phyloP scores from a whole-genome alignment of 2,113 vertebrate species.

The Ochotona princeps region DNA sequence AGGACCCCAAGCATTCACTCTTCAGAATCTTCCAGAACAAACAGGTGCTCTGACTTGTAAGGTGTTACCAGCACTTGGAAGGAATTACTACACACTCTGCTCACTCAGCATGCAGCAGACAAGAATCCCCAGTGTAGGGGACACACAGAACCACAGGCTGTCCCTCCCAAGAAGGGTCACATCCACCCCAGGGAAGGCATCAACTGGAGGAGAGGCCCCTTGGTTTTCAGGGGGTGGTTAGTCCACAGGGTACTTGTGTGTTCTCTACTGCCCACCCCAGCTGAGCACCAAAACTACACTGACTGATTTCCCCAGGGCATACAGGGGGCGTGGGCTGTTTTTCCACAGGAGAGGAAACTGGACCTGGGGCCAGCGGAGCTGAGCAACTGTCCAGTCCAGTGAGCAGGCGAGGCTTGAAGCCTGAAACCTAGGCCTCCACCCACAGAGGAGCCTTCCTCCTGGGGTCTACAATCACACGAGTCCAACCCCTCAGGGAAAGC shows the following conservation, averaged over 20 bases:
- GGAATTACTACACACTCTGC: neutral
- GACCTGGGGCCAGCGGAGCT: neutral
- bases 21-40: neutral
- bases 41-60: neutral
- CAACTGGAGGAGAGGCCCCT: neutral
- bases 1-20: neutral
- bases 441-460: neutral
- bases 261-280: neutral
- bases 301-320: rapidly evolving
- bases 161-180: neutral
- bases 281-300: neutral
- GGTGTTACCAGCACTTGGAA: neutral
- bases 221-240: rapidly evolving
- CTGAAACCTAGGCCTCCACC: neutral
- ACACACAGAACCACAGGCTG: rapidly evolving
- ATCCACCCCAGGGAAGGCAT: neutral
- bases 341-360: neutral
- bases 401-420: no score
- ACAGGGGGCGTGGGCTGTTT: rapidly evolving
- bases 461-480: neutral
- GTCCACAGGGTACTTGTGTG: rapidly evolving
- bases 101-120: neutral
- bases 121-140: rapidly evolving
- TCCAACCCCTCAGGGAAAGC: neutral
- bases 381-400: no score